Conservation (phyloP, 2,888 invertebrate species). For the Dusona sp. region DNA sequence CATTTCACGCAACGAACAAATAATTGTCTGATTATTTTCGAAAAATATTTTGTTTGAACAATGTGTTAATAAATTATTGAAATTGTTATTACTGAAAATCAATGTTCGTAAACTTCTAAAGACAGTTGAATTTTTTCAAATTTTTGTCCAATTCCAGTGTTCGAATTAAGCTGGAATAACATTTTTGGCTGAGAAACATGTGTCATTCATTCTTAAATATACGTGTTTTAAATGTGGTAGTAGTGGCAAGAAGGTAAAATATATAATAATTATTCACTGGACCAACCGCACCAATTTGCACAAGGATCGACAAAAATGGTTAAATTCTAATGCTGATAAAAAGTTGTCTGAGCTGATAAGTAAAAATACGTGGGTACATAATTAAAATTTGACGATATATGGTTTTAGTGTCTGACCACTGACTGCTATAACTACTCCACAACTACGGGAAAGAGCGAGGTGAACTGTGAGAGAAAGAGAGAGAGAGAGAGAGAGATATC, state of each 20-base stretch:
- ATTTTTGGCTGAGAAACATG: no score
- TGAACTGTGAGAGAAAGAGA: not conserved
- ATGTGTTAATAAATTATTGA: no score
- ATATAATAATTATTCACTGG: not conserved
- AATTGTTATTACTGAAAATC: no score
- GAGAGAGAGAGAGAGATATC: constrained; percentile 34
- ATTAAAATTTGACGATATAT: constrained; percentile 33
- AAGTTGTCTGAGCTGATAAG: constrained; percentile 23
- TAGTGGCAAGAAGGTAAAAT: no score
- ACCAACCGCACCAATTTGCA: not conserved
- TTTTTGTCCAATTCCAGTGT: no score
- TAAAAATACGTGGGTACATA: constrained; percentile 6
- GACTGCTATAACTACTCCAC: constrained; percentile 38
- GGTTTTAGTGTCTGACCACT: constrained; percentile 43
- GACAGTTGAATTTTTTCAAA: no score
- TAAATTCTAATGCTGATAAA: constrained; percentile 20
- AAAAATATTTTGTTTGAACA: no score
- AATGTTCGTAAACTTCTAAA: no score
- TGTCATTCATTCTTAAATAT: no score
- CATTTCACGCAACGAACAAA: no score
- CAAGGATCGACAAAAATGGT: not conserved
- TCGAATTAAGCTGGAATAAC: no score
- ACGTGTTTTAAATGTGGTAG: not conserved
- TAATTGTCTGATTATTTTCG: no score
- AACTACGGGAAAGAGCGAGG: constrained; percentile 27